Evolutionary conservation across 1,140 invertebrate species (phyloP).

Genomic region (Meteorus sp.): DNA sequence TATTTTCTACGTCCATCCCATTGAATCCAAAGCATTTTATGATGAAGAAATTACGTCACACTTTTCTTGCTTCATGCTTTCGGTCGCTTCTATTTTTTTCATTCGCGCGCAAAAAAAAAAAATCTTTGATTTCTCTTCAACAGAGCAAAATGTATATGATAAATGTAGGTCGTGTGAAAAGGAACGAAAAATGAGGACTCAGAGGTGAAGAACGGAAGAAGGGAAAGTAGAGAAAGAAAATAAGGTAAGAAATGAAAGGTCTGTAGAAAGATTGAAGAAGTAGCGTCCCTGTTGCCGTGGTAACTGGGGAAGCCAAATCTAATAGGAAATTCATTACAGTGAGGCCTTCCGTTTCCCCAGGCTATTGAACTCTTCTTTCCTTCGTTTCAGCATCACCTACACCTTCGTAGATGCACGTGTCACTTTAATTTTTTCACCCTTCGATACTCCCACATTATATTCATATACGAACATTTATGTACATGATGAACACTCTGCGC

Average conservation of each 20-base stretch:
- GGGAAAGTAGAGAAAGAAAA: slow-evolving; percentile 7
- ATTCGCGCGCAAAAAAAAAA: neutral
- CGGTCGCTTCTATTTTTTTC: neutral
- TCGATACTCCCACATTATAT: neutral
- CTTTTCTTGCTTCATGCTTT: neutral
- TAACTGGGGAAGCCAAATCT: neutral
- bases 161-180: neutral
- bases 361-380: too few species aligned
- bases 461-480: too few species aligned
- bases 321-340: neutral
- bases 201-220: slow-evolving; percentile 12
- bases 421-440: slow-evolving; percentile 22
- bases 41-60: too few species aligned
- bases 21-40: too few species aligned
- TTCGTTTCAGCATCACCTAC: too few species aligned
- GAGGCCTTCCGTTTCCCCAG: neutral
- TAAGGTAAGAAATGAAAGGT: slow-evolving; percentile 17
- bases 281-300: slow-evolving; percentile 31
- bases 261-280: slow-evolving; percentile 42
- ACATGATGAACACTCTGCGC: too few species aligned
- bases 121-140: neutral
- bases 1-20: too few species aligned
- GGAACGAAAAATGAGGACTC: neutral
- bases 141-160: too few species aligned
- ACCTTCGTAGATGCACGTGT: slow-evolving; percentile 19